Evolutionary conservation across 2,797 vertebrate species (phyloP).

Genomic region (Echiichthys vipera): DNA sequence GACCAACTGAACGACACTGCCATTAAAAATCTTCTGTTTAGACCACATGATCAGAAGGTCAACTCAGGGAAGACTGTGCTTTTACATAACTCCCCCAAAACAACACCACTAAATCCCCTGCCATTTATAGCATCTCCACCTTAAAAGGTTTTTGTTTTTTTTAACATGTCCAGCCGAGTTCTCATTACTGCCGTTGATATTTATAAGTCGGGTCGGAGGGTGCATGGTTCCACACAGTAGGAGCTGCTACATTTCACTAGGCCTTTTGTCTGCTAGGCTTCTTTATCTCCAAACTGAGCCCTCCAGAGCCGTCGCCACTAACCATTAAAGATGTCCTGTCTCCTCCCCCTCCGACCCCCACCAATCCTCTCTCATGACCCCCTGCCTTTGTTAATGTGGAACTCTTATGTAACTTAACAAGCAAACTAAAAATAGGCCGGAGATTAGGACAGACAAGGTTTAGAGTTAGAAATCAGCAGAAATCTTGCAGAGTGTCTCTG

Average conservation of each 20-base stretch:
- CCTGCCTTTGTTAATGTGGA: conserved; percentile 62
- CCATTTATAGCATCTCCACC: conserved; percentile 55
- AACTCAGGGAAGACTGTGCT: conserved; percentile 41
- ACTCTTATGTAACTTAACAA: conserved; percentile 74
- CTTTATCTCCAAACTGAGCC: conserved; percentile 53
- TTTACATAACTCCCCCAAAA: conserved; percentile 54
- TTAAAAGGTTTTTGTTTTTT: conserved; percentile 46
- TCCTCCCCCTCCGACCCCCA: conserved; percentile 36
- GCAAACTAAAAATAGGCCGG: conserved; percentile 72
- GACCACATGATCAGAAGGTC: conserved; percentile 11
- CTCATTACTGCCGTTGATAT: conserved; percentile 68
- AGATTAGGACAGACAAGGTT: conserved; percentile 62
- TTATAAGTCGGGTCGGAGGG: conserved; percentile 53
- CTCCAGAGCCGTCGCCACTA: conserved; percentile 37
- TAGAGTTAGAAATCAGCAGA: conserved; percentile 54
- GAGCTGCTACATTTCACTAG: conserved; percentile 56
- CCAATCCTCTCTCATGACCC: conserved; percentile 67
- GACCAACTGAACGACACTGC: neutral
- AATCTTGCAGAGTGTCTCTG: conserved; percentile 45
- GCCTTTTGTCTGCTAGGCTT: conserved; percentile 59
- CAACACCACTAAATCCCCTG: conserved; percentile 61
- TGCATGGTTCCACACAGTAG: conserved; percentile 44
- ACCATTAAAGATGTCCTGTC: conserved; percentile 58
- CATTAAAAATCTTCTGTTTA: too few relatives aligned
- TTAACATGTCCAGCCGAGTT: conserved; percentile 60